Conservation (phyloP, 2,797 vertebrate genomes). For the Salarias fasciatus region DNA sequence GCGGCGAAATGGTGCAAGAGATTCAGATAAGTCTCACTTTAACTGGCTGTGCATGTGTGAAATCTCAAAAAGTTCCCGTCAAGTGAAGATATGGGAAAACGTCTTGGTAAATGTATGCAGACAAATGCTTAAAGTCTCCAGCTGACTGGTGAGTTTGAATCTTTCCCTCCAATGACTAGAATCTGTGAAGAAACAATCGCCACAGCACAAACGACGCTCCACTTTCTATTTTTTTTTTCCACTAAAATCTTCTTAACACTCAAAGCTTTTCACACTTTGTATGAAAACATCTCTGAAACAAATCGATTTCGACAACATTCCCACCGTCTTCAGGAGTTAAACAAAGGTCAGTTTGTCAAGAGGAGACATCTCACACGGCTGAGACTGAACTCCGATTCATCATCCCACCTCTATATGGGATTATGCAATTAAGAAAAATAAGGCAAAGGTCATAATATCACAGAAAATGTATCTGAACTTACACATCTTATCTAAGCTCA, state of each 20-base stretch:
- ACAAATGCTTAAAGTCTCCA: background rate
- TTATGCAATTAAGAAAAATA: slow-evolving; percentile 31
- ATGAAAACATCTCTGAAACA: slow-evolving; percentile 12
- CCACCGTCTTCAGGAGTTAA: slow-evolving; percentile 20
- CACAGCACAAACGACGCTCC: slow-evolving; percentile 28
- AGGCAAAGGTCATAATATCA: slow-evolving; percentile 44
- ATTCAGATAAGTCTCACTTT: slow-evolving; percentile 20
- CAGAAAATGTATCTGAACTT: slow-evolving; percentile 21
- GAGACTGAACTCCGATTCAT: slow-evolving; percentile 40
- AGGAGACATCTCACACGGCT: slow-evolving; percentile 30
- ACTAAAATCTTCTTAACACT: slow-evolving; percentile 24
- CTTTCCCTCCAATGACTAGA: slow-evolving; percentile 14
- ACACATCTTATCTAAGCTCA: slow-evolving; percentile 29
- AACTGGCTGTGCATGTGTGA: slow-evolving; percentile 10
- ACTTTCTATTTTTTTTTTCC: background rate
- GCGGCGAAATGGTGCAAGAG: slow-evolving; percentile 26
- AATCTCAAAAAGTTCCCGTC: background rate
- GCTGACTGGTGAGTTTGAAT: slow-evolving; percentile 19
- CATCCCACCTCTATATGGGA: slow-evolving; percentile 4
- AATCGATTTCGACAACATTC: slow-evolving; percentile 32
- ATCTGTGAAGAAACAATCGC: slow-evolving; percentile 40
- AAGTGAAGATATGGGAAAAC: slow-evolving; percentile 13
- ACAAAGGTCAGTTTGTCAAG: slow-evolving; percentile 52
- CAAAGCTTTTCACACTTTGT: slow-evolving; percentile 45
- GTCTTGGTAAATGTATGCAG: slow-evolving; percentile 11